Evolutionary conservation across 2,888 invertebrate species (phyloP).

Genomic region (Cancer borealis): DNA sequence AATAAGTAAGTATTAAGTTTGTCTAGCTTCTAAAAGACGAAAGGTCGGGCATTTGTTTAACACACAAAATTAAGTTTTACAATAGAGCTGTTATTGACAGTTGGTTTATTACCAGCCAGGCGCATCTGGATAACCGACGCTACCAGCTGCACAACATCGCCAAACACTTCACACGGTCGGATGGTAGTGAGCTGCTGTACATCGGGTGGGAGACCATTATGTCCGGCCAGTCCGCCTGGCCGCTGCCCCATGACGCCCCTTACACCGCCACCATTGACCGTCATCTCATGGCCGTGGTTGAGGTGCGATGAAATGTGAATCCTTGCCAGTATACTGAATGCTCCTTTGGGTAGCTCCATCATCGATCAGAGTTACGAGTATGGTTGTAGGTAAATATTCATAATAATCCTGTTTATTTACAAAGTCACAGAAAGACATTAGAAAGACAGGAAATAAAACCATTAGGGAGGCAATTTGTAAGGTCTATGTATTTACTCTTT

Average conservation of each 20-base stretch:
- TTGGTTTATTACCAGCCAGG: conserved; percentile 36
- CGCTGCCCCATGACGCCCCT: conserved; percentile 61
- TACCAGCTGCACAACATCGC: conserved; percentile 54
- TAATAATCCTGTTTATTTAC: too few species aligned
- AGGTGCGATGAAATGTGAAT: neutral
- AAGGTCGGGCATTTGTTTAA: too few species aligned
- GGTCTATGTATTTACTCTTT: too few species aligned
- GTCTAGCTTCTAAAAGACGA: too few species aligned
- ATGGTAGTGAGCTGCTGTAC: conserved; percentile 55
- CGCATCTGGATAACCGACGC: conserved; percentile 44
- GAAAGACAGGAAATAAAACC: too few species aligned
- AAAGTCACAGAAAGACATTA: too few species aligned
- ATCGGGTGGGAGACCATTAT: conserved; percentile 53
- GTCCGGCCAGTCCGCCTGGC: conserved; percentile 56
- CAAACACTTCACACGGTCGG: conserved; percentile 51
- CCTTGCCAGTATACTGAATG: neutral
- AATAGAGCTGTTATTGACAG: neutral
- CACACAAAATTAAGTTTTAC: too few species aligned
- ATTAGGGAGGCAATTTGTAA: too few species aligned
- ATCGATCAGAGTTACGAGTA: too few species aligned
- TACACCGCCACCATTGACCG: conserved; percentile 43
- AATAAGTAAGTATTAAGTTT: neutral
- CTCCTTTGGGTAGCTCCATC: neutral
- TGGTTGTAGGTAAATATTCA: too few species aligned
- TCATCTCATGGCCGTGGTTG: conserved; percentile 47